A percentile compares a stretch with the other conserved stretches of the same genome.
phyloP scores from a whole-genome alignment of 2,797 vertebrate species.

The Parambassis ranga region DNA sequence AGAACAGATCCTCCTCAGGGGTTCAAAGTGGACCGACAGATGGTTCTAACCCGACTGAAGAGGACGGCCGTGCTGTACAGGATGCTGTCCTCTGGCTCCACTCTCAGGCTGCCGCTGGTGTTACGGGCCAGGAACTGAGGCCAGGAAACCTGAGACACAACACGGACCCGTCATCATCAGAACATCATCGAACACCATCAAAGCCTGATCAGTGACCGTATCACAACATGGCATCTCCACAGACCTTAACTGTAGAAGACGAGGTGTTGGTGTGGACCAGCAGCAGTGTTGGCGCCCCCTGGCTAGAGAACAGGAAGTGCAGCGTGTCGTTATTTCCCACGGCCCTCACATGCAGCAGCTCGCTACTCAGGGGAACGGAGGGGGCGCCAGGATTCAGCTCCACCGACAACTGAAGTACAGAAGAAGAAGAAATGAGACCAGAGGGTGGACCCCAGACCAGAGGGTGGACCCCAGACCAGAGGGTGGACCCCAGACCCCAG shows the following conservation, averaged over 20 bases:
- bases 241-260: conserved; percentile 73
- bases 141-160: conserved; percentile 80
- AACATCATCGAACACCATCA: too few relatives aligned
- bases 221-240: too few relatives aligned
- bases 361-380: conserved; percentile 40
- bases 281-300: conserved; percentile 83
- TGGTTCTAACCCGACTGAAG: conserved; percentile 82
- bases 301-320: conserved; percentile 87
- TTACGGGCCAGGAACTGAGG: conserved; percentile 63
- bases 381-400: conserved; percentile 74
- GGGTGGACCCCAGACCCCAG: too few relatives aligned
- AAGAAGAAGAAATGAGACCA: not conserved
- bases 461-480: too few relatives aligned
- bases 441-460: too few relatives aligned
- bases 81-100: conserved; percentile 83
- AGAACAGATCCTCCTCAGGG: not conserved
- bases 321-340: conserved; percentile 83
- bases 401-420: conserved; percentile 75
- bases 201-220: too few relatives aligned
- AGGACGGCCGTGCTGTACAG: conserved; percentile 78
- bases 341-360: conserved; percentile 84
- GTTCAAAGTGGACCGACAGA: not conserved
- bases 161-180: not conserved
- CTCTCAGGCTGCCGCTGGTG: conserved; percentile 70
- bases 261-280: conserved; percentile 81